Evolutionary conservation across 1,140 invertebrate species (phyloP).

Genomic region (Drosophila biarmipes): DNA sequence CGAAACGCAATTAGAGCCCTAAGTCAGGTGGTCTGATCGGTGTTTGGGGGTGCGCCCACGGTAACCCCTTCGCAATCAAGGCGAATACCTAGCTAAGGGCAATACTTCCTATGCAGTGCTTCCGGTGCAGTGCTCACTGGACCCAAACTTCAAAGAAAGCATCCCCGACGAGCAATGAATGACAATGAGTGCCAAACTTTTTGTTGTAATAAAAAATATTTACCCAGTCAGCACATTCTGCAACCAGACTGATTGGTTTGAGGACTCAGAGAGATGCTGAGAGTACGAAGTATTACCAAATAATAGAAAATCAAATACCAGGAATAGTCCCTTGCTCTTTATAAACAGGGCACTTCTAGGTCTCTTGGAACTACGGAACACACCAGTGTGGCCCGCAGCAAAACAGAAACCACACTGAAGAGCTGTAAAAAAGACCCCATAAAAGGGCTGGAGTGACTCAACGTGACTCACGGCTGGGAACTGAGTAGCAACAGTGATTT

Average conservation of each 20-base stretch:
- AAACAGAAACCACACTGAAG: too few relatives aligned
- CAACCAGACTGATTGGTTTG: not conserved
- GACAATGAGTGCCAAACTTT: not conserved
- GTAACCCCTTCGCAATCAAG: constrained; percentile 2
- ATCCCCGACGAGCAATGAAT: not conserved
- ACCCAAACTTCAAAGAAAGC: not conserved
- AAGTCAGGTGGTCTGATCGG: constrained; percentile 32
- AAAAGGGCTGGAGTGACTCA: constrained; percentile 14
- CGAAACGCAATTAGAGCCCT: constrained; percentile 28
- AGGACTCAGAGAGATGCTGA: too few relatives aligned
- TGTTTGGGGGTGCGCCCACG: constrained; percentile 2
- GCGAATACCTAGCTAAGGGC: not conserved
- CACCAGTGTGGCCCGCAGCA: too few relatives aligned
- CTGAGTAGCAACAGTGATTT: constrained; percentile 13
- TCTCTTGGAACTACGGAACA: too few relatives aligned
- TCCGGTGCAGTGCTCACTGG: not conserved
- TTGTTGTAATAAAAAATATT: too few relatives aligned
- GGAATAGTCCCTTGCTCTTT: not conserved
- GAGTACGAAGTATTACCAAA: too few relatives aligned
- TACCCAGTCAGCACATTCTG: not conserved
- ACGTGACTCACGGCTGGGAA: constrained; percentile 4
- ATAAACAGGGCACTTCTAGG: not conserved
- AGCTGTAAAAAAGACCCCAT: not conserved
- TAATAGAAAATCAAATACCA: not conserved
- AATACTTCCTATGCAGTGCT: not conserved